Conservation (phyloP, 2,113 vertebrate genomes). For the Siniperca knerii region DNA sequence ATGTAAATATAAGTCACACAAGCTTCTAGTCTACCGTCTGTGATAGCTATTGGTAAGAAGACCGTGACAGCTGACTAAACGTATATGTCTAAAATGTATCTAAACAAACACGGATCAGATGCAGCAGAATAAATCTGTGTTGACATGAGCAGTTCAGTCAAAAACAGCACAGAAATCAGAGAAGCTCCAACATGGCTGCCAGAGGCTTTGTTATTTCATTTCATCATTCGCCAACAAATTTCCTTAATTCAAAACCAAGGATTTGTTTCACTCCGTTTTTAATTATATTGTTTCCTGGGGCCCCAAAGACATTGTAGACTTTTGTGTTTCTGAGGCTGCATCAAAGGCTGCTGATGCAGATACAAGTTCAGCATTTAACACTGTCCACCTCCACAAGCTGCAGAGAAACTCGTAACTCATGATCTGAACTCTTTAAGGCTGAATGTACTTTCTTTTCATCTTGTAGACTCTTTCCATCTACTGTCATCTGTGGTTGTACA, state of each 20-base stretch:
- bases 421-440: no score
- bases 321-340: conserved; percentile 2
- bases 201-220: not conserved
- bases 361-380: not conserved
- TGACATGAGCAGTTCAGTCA: not conserved
- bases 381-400: conserved; percentile 10
- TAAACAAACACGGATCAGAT: not conserved
- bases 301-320: not conserved
- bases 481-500: not conserved
- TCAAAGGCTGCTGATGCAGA: not conserved
- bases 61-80: not conserved
- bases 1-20: no score
- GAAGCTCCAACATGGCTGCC: not conserved
- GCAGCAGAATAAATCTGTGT: not conserved
- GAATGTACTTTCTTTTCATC: not conserved
- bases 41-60: not conserved
- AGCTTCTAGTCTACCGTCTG: not conserved
- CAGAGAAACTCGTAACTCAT: not conserved
- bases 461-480: not conserved
- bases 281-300: not conserved
- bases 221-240: not conserved
- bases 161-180: not conserved
- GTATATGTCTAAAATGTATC: not conserved
- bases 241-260: not conserved
- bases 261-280: not conserved